Conservation (phyloP, 1,140 invertebrate species). For the Bombus consobrinus region DNA sequence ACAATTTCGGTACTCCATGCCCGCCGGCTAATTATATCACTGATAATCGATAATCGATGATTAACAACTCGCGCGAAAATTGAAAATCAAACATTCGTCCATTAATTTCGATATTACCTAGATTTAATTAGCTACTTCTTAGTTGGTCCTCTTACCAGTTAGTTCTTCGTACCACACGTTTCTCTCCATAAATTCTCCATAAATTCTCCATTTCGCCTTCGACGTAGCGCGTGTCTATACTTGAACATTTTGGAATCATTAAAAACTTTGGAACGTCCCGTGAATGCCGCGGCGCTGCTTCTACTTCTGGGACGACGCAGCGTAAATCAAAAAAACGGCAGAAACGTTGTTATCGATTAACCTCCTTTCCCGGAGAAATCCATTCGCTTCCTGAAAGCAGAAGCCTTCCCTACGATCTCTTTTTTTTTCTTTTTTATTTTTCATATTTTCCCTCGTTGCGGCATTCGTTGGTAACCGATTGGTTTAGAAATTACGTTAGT, state of each 20-base stretch:
- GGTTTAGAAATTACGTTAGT: slow-evolving; percentile 44
- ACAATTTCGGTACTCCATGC: slow-evolving; percentile 42
- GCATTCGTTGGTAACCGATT: neutral
- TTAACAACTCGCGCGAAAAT: slow-evolving; percentile 19
- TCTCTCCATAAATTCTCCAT: neutral
- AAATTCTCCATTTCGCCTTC: neutral
- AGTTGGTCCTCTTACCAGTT: no score
- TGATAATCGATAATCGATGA: slow-evolving; percentile 60
- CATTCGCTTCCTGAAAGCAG: slow-evolving; percentile 15
- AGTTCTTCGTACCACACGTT: fast-evolving
- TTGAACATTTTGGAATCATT: neutral
- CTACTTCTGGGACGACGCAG: neutral
- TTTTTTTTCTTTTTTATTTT: neutral
- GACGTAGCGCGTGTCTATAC: neutral
- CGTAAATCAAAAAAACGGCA: slow-evolving; percentile 7
- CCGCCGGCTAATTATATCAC: slow-evolving; percentile 54
- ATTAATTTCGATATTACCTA: no score
- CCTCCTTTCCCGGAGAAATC: slow-evolving; percentile 21
- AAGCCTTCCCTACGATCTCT: neutral
- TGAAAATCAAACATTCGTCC: slow-evolving; percentile 37
- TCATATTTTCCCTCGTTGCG: slow-evolving; percentile 2
- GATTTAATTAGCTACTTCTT: no score
- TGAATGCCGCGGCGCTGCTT: neutral
- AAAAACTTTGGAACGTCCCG: neutral
- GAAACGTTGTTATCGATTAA: slow-evolving; percentile 44